phyloP scores from a whole-genome alignment of 2,888 invertebrate genomes.

The Maniola hyperantus region DNA sequence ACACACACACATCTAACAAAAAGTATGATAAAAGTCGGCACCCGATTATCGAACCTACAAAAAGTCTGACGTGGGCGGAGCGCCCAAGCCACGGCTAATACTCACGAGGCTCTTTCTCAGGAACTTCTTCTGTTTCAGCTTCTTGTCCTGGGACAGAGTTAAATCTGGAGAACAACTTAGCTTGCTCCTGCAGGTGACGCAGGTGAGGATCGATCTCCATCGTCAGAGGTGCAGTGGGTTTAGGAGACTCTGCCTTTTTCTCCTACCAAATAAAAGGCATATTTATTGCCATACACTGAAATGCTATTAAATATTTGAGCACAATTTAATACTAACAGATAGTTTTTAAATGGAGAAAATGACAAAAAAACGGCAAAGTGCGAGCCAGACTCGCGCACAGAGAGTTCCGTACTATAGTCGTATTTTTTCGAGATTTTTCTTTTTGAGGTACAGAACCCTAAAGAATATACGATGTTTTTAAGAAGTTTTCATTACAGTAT shows the following conservation, averaged over 20 bases:
- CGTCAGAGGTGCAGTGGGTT: conserved; percentile 70
- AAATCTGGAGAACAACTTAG: conserved; percentile 77
- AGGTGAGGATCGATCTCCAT: conserved; percentile 80
- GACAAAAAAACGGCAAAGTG: too few species aligned
- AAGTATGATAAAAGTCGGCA: too few species aligned
- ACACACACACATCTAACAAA: too few species aligned
- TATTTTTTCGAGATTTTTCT: too few species aligned
- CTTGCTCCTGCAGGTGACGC: conserved; percentile 79
- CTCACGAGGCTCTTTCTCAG: conserved; percentile 71
- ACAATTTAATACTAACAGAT: too few species aligned
- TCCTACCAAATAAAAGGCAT: conserved; percentile 43
- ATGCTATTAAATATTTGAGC: neutral
- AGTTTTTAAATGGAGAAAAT: too few species aligned
- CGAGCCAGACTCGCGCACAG: too few species aligned
- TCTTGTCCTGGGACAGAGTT: conserved; percentile 68
- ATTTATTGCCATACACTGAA: neutral
- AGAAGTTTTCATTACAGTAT: neutral
- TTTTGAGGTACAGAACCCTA: too few species aligned
- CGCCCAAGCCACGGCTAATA: neutral
- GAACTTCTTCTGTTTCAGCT: conserved; percentile 52
- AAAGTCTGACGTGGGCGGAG: too few species aligned
- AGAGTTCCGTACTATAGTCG: too few species aligned
- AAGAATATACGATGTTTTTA: too few species aligned
- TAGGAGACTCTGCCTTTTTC: conserved; percentile 67
- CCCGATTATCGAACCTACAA: too few species aligned